Evolutionary conservation across 2,888 invertebrate species (phyloP).

Genomic region (Zele albiditarsus): DNA sequence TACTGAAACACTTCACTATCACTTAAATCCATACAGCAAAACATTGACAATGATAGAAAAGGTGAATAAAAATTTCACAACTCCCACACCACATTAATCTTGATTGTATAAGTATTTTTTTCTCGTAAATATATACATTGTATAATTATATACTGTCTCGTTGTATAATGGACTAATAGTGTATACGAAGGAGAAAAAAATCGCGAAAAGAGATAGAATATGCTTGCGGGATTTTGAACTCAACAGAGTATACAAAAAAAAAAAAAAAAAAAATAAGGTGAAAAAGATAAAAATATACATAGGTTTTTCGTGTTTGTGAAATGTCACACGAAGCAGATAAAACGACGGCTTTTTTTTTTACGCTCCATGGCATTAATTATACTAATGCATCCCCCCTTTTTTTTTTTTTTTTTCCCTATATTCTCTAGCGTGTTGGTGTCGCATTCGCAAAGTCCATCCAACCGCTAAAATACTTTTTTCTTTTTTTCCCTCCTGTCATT

Average conservation of each 20-base stretch:
- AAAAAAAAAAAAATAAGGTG: conserved; percentile 5
- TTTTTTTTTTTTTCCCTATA: conserved; percentile 13
- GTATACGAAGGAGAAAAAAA: background rate
- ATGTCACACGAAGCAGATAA: conserved; percentile 3
- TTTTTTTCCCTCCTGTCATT: no score
- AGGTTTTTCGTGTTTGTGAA: background rate
- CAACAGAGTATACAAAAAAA: background rate
- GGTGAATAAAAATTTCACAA: no score
- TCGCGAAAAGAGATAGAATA: background rate
- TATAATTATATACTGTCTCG: background rate
- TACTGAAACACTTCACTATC: no score
- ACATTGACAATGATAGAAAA: no score
- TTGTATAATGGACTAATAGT: background rate
- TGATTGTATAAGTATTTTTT: background rate
- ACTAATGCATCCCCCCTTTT: conserved; percentile 45
- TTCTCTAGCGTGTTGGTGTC: background rate
- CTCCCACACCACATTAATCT: background rate
- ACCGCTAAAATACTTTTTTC: conserved; percentile 32
- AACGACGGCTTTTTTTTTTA: conserved; percentile 30
- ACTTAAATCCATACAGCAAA: no score
- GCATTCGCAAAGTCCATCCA: conserved; percentile 25
- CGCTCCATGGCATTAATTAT: conserved; percentile 46
- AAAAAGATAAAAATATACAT: conserved; percentile 26
- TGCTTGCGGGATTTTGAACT: no score
- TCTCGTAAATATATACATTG: background rate